phyloP scores from a whole-genome alignment of 2,797 vertebrate species.

The Chrysocyon brachyurus region DNA sequence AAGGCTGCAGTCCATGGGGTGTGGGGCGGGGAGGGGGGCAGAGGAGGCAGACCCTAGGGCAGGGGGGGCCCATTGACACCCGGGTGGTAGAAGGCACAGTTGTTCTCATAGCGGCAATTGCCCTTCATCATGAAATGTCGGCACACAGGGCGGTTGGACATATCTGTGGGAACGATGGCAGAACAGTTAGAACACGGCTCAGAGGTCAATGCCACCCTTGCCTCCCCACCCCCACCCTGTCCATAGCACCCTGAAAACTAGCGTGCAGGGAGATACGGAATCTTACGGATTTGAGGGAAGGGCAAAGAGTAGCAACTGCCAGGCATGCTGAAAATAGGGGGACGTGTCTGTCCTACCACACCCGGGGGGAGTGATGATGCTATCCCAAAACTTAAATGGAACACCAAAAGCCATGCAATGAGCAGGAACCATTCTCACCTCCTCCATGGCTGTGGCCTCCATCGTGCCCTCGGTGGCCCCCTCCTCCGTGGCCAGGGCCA shows the following conservation, averaged over 20 bases:
- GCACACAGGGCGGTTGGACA: slow-evolving; percentile 95
- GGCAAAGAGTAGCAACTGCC: not conserved
- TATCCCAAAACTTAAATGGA: not conserved
- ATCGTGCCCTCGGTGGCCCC: slow-evolving; percentile 91
- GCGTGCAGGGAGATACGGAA: not conserved
- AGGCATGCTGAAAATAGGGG: not conserved
- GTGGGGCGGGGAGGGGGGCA: slow-evolving; percentile 17
- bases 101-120: slow-evolving; percentile 96
- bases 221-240: not conserved
- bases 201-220: not conserved
- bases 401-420: not conserved
- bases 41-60: slow-evolving; percentile 84
- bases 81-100: slow-evolving; percentile 97
- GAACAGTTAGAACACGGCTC: not conserved
- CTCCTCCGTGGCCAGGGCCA: slow-evolving; percentile 86
- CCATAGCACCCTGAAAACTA: not conserved
- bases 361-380: not conserved
- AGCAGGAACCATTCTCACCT: slow-evolving; percentile 67
- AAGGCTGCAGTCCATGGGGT: slow-evolving; percentile 74
- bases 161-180: slow-evolving; percentile 89
- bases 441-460: slow-evolving; percentile 86
- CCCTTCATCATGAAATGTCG: slow-evolving; percentile 98
- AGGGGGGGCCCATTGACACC: slow-evolving; percentile 96
- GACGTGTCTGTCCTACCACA: not conserved
- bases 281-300: not conserved